Base-by-base conservation (phyloP, 2,888 invertebrate species). In the Ctenicera cuprea region DNA sequence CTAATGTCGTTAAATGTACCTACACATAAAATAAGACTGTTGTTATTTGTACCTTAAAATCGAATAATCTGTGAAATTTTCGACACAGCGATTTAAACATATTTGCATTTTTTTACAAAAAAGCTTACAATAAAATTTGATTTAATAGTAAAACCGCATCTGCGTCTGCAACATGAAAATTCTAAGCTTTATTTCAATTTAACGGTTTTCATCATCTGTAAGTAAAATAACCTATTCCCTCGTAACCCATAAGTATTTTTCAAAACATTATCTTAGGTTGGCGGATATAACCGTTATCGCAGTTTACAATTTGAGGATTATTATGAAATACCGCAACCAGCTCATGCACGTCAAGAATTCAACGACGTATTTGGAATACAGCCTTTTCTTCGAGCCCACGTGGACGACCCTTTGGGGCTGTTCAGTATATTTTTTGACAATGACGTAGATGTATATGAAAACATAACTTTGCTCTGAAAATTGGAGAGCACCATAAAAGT, bases 301-400 rank as follows among this genome's bases (percentile, higher is more conserved):
- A 33, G 9, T 8, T 1, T 5, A 4, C 33, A 33, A 33, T 8
- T 33, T 9, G 33, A 33, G 9, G 33, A 33, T 33, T 4, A 9
- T 18, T 3, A 8, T 7, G 30, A 30, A 26, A 11, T 12, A 1
- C 1, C n/a, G 8, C 5, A 14, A n/a, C 3, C n/a, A 3, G 33
- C 8, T 33, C 7, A 54, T 54, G 30, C 30, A 14, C n/a, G 30
- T 0, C 33, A 3, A 2, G 14, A 26, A 26, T 54, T 5, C 14
- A 9, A 12, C 4, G 33, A 54, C 14, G 30, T 30, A n/a, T 33
- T 54, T 30, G 54, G 54, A 14, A 54, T 54, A 12, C 33, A 54
- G 14, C 30, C 54, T 3, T 54, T 30, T 33, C 3, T 54, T 8
- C 16, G 14, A 0, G 7, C 11, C 1, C 26, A 54, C 14, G 1